A percentile compares a stretch with the other conserved stretches of the same genome.
These are phyloP conservation scores for Lycia hirtaria DNA, from an alignment of 2,888 invertebrate genomes.

Conservation along the genomic window DNA sequence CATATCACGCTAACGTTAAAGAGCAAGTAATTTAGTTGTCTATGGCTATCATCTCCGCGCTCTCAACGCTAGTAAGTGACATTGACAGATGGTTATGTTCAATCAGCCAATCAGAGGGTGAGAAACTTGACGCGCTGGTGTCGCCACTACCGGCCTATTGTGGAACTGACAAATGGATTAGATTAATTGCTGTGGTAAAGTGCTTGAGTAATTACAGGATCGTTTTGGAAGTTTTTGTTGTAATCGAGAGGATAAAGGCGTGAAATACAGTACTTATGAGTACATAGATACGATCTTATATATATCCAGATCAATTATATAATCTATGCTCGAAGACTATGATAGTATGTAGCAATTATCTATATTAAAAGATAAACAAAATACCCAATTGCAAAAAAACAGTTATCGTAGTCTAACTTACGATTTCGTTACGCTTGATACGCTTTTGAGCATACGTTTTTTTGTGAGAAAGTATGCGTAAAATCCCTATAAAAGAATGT, in stretches of 20 bases:
- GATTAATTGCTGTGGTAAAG: conserved; percentile 20
- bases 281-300: too few relatives aligned
- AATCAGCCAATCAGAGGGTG: conserved; percentile 25
- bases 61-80: conserved; percentile 8
- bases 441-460: too few relatives aligned
- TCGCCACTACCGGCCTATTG: conserved; percentile 19
- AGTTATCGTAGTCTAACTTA: too few relatives aligned
- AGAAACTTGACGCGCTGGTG: conserved; percentile 12
- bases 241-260: neutral
- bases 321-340: too few relatives aligned
- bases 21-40: neutral
- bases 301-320: too few relatives aligned
- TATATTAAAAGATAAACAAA: too few relatives aligned
- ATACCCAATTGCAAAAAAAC: too few relatives aligned
- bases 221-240: neutral
- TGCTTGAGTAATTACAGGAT: neutral
- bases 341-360: too few relatives aligned
- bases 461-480: too few relatives aligned
- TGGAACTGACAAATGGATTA: conserved; percentile 25
- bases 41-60: neutral
- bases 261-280: neutral
- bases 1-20: neutral
- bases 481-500: too few relatives aligned
- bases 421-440: too few relatives aligned
- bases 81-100: conserved; percentile 16